Conservation (phyloP, 2,797 vertebrate genomes). For the Discoglossus pictus region DNA sequence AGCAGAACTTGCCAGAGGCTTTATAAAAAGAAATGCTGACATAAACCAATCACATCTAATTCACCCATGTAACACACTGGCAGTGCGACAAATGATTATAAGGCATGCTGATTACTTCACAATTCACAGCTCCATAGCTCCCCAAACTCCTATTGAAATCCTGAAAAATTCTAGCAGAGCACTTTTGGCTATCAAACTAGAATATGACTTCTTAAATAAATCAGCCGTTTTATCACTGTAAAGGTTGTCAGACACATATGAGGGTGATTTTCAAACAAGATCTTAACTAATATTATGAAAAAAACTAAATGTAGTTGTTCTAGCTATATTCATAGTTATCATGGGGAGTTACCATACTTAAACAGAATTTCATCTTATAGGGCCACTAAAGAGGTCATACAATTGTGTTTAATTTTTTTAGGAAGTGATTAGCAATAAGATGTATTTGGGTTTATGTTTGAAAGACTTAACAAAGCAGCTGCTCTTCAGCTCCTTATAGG, state of each 20-base stretch:
- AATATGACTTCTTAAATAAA: constrained; percentile 19
- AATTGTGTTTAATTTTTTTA: too few species aligned
- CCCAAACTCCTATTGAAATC: constrained; percentile 24
- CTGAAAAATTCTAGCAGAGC: constrained; percentile 1
- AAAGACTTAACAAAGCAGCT: too few species aligned
- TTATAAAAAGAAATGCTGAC: constrained; percentile 43
- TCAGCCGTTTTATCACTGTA: constrained; percentile 10
- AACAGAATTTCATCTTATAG: too few species aligned
- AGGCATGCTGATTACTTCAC: constrained; percentile 31
- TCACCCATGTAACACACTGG: constrained; percentile 33
- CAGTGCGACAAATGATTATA: constrained; percentile 34
- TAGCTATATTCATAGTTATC: too few species aligned
- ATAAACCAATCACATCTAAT: constrained; percentile 36
- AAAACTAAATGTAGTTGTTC: too few species aligned
- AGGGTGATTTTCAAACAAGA: too few species aligned
- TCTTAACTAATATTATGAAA: too few species aligned
- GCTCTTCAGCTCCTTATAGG: too few species aligned
- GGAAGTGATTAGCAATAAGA: too few species aligned
- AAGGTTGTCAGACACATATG: background rate
- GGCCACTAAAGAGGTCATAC: too few species aligned
- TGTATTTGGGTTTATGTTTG: too few species aligned
- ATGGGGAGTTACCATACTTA: too few species aligned
- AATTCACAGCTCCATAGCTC: constrained; percentile 29
- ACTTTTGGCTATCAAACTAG: background rate
- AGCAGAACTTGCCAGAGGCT: constrained; percentile 31